Evolutionary conservation across 2,888 invertebrate species (phyloP).

Genomic region (Choreutis nemorana): DNA sequence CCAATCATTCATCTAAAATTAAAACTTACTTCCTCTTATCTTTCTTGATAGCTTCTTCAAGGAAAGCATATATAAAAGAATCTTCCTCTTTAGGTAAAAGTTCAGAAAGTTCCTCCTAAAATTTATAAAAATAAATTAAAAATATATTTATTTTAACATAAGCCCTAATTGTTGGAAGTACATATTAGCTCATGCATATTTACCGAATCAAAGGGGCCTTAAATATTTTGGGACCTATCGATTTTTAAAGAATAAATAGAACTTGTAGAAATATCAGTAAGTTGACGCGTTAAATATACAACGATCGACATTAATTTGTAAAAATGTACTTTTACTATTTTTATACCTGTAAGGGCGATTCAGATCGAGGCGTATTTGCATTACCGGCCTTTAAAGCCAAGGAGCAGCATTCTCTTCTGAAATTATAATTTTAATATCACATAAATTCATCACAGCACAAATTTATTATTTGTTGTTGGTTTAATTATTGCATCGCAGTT

Average conservation of each 20-base stretch:
- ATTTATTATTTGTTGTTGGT: too few relatives aligned
- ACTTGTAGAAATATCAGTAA: constrained; percentile 1
- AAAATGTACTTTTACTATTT: too few relatives aligned
- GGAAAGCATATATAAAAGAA: constrained; percentile 45
- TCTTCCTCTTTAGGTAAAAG: constrained; percentile 36
- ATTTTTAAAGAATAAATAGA: neutral
- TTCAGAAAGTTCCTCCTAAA: constrained; percentile 25
- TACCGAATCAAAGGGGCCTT: too few relatives aligned
- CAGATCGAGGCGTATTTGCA: constrained; percentile 40
- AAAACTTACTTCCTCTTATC: constrained; percentile 48
- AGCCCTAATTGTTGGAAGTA: too few relatives aligned
- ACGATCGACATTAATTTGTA: too few relatives aligned
- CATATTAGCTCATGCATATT: too few relatives aligned
- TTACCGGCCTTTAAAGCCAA: constrained; percentile 48
- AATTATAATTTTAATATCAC: constrained; percentile 11
- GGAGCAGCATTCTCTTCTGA: constrained; percentile 40
- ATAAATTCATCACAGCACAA: neutral
- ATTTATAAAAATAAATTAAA: too few relatives aligned
- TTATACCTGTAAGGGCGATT: constrained; percentile 32
- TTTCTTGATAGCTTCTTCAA: constrained; percentile 50
- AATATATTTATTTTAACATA: neutral
- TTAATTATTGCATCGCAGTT: too few relatives aligned
- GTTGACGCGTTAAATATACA: constrained; percentile 1
- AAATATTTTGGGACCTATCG: too few relatives aligned
- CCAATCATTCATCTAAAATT: too few relatives aligned